Evolutionary conservation across 2,888 invertebrate species (phyloP).

Genomic region (Tanypteryx hageni): DNA sequence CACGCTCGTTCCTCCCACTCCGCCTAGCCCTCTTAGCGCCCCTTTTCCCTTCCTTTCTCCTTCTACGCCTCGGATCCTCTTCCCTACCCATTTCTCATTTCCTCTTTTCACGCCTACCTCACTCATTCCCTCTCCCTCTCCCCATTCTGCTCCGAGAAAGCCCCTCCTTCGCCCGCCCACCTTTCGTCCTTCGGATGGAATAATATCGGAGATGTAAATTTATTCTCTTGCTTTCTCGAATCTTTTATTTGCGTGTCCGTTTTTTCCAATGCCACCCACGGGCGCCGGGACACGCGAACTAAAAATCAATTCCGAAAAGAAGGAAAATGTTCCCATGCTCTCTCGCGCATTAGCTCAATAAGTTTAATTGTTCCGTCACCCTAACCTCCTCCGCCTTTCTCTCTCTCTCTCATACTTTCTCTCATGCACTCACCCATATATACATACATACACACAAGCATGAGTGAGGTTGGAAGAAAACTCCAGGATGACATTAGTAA

Average conservation of each 20-base stretch:
- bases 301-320: slow-evolving; percentile 18
- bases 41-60: neutral
- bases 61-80: neutral
- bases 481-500: no score
- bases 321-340: neutral
- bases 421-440: no score
- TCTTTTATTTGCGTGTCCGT: slow-evolving; percentile 55
- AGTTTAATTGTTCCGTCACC: neutral
- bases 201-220: slow-evolving; percentile 47
- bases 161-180: neutral
- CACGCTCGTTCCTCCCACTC: neutral
- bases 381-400: neutral
- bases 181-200: slow-evolving; percentile 16
- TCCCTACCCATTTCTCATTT: neutral
- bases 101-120: neutral
- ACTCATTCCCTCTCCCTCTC: neutral
- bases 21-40: neutral
- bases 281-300: slow-evolving; percentile 5
- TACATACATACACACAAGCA: no score
- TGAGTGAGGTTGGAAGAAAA: no score
- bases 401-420: no score
- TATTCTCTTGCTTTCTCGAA: slow-evolving; percentile 26
- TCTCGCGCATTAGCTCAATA: neutral
- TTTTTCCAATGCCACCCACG: slow-evolving; percentile 23
- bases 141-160: neutral